A percentile compares a stretch with the other conserved stretches of the same genome.
Conservation (phyloP, 2,113 vertebrate species). For the Pseudorasbora parva region DNA sequence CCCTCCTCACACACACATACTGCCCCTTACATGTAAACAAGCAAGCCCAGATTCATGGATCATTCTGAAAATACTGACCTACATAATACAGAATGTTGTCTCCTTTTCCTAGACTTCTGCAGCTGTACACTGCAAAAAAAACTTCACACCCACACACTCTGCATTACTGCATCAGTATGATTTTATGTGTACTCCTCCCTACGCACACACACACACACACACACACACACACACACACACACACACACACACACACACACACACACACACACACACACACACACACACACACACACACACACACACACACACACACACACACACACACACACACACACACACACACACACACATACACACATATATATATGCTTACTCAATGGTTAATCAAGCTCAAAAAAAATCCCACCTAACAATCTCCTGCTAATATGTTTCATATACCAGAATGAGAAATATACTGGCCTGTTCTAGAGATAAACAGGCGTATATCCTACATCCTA, state of each 20-base stretch:
- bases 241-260: neutral
- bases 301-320: neutral
- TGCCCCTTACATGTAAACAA: constrained; percentile 73
- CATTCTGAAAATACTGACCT: constrained; percentile 77
- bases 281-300: neutral
- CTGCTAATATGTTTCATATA: no score
- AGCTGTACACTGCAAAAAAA: constrained; percentile 51
- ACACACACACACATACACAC: neutral
- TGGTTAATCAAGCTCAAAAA: neutral
- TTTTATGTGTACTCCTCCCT: neutral
- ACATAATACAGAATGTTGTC: constrained; percentile 69
- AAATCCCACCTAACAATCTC: no score
- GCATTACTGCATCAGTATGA: constrained; percentile 45
- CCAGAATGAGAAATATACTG: constrained; percentile 9
- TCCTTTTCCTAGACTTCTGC: constrained; percentile 53
- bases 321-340: neutral
- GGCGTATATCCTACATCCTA: neutral
- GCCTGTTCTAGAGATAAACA: constrained; percentile 23
- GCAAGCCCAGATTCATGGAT: constrained; percentile 70
- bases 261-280: neutral
- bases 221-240: neutral
- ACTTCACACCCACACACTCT: constrained; percentile 33
- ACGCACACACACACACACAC: neutral
- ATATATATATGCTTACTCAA: neutral
- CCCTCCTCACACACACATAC: constrained; percentile 46